These are phyloP conservation scores for Etheostoma cragini DNA, from an alignment of 2,113 vertebrate species.

Conservation along the genomic window DNA sequence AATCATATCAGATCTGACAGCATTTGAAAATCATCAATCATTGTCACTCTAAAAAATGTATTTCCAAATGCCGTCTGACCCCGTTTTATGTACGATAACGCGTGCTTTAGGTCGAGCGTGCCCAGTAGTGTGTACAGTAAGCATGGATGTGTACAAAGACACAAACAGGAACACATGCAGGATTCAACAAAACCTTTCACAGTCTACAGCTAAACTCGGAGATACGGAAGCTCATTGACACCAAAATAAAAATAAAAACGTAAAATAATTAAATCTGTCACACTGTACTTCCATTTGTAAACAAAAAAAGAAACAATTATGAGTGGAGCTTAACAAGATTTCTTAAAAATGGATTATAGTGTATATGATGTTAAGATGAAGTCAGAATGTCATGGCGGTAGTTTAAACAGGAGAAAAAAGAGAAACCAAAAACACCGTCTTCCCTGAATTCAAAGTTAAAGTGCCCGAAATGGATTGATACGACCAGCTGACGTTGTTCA, in stretches of 20 bases:
- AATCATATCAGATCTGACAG: background rate
- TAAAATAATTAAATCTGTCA: constrained; percentile 34
- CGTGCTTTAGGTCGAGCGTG: constrained; percentile 47
- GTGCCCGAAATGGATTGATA: constrained; percentile 68
- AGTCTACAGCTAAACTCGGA: constrained; percentile 68
- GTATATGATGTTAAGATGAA: constrained; percentile 36
- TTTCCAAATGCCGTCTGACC: constrained; percentile 11
- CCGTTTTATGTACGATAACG: constrained; percentile 35
- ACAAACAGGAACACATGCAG: constrained; percentile 36
- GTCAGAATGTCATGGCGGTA: constrained; percentile 32
- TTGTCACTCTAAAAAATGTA: background rate
- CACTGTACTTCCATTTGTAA: constrained; percentile 34
- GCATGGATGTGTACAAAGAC: constrained; percentile 17
- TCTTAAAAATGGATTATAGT: constrained; percentile 35
- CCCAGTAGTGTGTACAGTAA: constrained; percentile 32
- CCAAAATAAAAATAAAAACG: constrained; percentile 15
- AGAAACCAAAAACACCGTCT: constrained; percentile 47
- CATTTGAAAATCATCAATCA: background rate
- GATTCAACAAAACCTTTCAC: constrained; percentile 70
- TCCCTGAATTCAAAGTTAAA: constrained; percentile 85
- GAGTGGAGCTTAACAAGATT: constrained; percentile 29
- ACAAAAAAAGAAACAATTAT: background rate
- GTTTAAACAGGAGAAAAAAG: background rate
- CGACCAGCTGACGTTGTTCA: constrained; percentile 28
- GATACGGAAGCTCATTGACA: background rate